Evolutionary conservation across 2,797 vertebrate species (phyloP).

Genomic region (Tapirus indicus): DNA sequence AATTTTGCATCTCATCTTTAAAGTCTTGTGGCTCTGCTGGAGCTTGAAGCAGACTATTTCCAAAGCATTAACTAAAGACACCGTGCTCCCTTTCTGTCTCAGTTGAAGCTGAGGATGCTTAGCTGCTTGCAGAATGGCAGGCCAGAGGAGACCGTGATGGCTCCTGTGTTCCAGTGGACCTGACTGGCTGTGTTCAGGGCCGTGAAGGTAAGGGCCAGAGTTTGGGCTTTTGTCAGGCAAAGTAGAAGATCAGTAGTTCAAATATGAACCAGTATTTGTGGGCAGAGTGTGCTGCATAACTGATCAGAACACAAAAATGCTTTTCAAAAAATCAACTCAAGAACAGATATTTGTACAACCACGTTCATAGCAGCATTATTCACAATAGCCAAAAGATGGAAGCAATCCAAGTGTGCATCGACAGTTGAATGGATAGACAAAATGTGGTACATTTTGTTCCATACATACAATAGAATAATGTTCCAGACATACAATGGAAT

Average conservation of each 20-base stretch:
- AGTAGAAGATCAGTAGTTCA: not conserved
- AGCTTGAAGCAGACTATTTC: conserved; percentile 46
- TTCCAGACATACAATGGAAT: not conserved
- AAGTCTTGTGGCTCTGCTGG: not conserved
- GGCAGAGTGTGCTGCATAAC: not conserved
- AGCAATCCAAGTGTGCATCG: not conserved
- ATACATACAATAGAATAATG: not conserved
- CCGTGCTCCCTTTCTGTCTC: conserved; percentile 23
- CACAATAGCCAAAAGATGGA: not conserved
- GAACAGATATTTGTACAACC: not conserved
- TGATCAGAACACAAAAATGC: not conserved
- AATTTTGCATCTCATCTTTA: conserved; percentile 25
- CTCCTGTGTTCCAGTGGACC: not conserved
- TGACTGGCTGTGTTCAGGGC: not conserved
- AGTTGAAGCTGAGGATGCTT: conserved; percentile 50
- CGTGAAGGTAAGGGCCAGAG: conserved; percentile 31
- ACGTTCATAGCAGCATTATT: not conserved
- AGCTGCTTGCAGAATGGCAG: conserved; percentile 23
- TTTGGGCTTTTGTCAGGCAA: not conserved
- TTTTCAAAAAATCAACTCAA: conserved; percentile 23
- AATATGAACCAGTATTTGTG: not conserved
- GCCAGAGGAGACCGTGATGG: not conserved
- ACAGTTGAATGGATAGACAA: not conserved
- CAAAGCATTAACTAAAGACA: conserved; percentile 5
- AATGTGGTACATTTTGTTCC: not conserved